Conservation (phyloP, 2,113 vertebrate species). For the Charadrius vociferus region DNA sequence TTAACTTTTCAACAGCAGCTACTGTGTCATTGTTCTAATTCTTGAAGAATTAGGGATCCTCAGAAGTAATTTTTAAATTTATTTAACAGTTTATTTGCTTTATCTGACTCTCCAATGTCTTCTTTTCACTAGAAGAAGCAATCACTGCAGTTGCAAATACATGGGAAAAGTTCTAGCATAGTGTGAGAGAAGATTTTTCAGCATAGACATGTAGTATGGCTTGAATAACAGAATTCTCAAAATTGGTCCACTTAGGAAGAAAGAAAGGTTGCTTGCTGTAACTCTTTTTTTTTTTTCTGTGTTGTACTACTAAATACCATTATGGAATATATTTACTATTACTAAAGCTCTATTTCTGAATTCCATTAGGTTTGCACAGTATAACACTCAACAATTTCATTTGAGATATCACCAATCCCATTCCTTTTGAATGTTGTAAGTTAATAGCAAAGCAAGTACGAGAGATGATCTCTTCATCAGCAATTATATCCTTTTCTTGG, state of each 20-base stretch:
- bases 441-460: neutral
- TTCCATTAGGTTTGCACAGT: neutral
- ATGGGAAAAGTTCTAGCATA: neutral
- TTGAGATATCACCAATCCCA: neutral
- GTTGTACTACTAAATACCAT: neutral
- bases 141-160: neutral
- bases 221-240: neutral
- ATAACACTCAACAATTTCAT: neutral
- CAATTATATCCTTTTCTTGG: neutral
- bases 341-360: neutral
- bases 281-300: neutral
- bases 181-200: neutral
- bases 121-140: neutral
- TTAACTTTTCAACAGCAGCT: slow-evolving; percentile 18
- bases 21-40: neutral
- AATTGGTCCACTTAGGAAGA: neutral
- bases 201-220: neutral
- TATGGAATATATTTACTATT: neutral
- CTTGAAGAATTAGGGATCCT: neutral
- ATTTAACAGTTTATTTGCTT: neutral
- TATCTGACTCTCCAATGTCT: neutral
- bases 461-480: neutral
- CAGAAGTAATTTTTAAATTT: neutral
- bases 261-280: neutral
- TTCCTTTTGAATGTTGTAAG: neutral